These are phyloP conservation scores for Spodoptera exigua DNA, from an alignment of 2,888 invertebrate species.

Conservation along the genomic window DNA sequence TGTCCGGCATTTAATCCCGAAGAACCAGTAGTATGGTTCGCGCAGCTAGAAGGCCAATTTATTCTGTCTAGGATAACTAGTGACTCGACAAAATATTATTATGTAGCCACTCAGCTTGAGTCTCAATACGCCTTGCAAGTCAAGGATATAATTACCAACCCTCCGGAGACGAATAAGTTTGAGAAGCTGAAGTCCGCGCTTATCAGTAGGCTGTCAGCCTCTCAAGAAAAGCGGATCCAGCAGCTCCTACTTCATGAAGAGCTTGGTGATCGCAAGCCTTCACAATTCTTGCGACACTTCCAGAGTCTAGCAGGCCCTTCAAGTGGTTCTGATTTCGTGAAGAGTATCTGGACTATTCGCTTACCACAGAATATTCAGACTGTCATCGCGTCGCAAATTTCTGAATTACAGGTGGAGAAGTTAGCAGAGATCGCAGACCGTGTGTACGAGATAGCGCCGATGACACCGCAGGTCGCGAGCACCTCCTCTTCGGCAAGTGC, in stretches of 20 bases:
- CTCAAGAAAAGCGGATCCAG: slow-evolving; percentile 41
- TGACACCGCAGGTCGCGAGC: background rate
- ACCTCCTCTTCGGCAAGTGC: background rate
- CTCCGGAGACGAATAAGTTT: slow-evolving; percentile 37
- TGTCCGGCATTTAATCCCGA: slow-evolving; percentile 8
- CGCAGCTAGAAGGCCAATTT: slow-evolving; percentile 54
- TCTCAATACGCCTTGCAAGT: slow-evolving; percentile 36
- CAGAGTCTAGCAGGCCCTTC: slow-evolving; percentile 39
- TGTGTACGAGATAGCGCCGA: slow-evolving; percentile 8
- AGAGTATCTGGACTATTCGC: slow-evolving; percentile 40
- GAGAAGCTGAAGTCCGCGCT: slow-evolving; percentile 24
- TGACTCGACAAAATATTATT: slow-evolving; percentile 49
- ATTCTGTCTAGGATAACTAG: slow-evolving; percentile 33
- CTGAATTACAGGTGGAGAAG: background rate
- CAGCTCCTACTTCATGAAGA: slow-evolving; percentile 51
- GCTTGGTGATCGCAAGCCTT: slow-evolving; percentile 49
- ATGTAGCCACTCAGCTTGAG: background rate
- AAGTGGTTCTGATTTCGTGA: slow-evolving; percentile 28
- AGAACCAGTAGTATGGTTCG: slow-evolving; percentile 18
- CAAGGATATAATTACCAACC: slow-evolving; percentile 12
- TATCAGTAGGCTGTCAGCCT: slow-evolving; percentile 37
- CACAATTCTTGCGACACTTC: slow-evolving; percentile 46
- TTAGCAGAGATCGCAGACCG: slow-evolving; percentile 16
- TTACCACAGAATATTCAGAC: slow-evolving; percentile 36
- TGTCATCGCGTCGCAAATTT: slow-evolving; percentile 30